Evolutionary conservation across 2,113 vertebrate species (phyloP).

Genomic region (pig (Sus scrofa)): DNA sequence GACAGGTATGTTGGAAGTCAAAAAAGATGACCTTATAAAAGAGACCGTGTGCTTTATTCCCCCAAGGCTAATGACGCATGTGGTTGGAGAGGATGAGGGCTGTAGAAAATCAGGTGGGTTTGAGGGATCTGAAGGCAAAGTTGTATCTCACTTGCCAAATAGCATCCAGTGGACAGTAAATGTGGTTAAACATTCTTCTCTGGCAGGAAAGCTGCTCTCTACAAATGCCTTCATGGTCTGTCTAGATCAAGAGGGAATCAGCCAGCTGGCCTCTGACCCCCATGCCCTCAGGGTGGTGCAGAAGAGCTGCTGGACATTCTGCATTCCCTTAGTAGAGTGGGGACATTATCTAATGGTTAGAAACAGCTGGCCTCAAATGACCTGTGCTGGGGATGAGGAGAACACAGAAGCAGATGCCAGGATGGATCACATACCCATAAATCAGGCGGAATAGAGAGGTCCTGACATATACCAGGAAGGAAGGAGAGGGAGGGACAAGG

Average conservation of each 20-base stretch:
- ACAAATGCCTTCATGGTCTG: neutral
- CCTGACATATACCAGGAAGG: neutral
- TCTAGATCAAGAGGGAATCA: neutral
- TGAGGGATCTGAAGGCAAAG: neutral
- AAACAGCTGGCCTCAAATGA: neutral
- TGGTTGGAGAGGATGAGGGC: neutral
- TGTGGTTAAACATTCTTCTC: neutral
- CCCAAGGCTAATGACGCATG: neutral
- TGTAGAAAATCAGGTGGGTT: neutral
- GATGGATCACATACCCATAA: neutral
- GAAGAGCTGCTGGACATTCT: neutral
- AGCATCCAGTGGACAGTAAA: neutral
- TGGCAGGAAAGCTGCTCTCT: neutral
- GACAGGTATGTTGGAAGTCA: neutral
- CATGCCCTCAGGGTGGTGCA: fast-evolving
- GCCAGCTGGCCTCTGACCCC: neutral
- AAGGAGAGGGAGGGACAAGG: neutral
- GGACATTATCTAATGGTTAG: neutral
- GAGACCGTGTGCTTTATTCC: neutral
- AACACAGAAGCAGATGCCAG: neutral
- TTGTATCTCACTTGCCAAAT: neutral
- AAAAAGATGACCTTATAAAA: neutral
- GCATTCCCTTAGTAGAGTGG: fast-evolving
- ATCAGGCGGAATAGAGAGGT: neutral
- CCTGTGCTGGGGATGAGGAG: neutral